Evolutionary conservation across 1,140 invertebrate genomes (phyloP).

Genomic region (Meteorus sp.): DNA sequence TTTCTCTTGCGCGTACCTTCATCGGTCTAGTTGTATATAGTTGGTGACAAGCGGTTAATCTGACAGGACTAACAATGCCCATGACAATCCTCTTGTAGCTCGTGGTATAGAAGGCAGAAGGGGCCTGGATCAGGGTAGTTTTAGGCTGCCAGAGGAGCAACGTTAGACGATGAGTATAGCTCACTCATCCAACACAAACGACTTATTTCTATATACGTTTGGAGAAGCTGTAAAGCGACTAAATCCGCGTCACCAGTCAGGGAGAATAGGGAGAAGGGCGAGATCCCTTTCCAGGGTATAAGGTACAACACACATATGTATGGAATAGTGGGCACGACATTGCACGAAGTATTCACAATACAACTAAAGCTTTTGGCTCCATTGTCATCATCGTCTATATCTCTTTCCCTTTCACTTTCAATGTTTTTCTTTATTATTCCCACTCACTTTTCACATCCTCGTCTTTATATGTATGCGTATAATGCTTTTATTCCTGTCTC

Average conservation of each 20-base stretch:
- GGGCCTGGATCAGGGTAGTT: background rate
- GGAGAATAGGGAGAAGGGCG: background rate
- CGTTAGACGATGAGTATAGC: too few species aligned
- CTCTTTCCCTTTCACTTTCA: background rate
- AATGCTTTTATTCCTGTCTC: too few species aligned
- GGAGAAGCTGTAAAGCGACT: constrained; percentile 45
- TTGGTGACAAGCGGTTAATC: constrained; percentile 13
- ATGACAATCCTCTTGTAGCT: background rate
- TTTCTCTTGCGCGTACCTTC: background rate
- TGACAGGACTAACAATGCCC: constrained; percentile 3
- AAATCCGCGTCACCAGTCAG: constrained; percentile 45
- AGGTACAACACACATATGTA: too few species aligned
- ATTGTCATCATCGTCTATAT: background rate
- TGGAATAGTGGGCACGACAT: constrained; percentile 8
- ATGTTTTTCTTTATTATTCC: constrained; percentile 10
- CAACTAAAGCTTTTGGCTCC: constrained; percentile 1
- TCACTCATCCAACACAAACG: constrained; percentile 29
- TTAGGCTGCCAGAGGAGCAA: constrained; percentile 16
- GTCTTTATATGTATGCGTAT: too few species aligned
- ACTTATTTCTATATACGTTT: constrained; percentile 43
- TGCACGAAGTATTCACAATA: background rate
- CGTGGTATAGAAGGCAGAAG: too few species aligned
- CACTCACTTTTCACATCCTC: too few species aligned
- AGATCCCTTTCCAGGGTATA: constrained; percentile 16
- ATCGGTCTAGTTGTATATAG: background rate